A percentile compares a stretch with the other conserved stretches of the same genome.
These are phyloP conservation scores for Zaprionus camerounensis DNA, from an alignment of 1,140 invertebrate genomes.

Conservation along the genomic window DNA sequence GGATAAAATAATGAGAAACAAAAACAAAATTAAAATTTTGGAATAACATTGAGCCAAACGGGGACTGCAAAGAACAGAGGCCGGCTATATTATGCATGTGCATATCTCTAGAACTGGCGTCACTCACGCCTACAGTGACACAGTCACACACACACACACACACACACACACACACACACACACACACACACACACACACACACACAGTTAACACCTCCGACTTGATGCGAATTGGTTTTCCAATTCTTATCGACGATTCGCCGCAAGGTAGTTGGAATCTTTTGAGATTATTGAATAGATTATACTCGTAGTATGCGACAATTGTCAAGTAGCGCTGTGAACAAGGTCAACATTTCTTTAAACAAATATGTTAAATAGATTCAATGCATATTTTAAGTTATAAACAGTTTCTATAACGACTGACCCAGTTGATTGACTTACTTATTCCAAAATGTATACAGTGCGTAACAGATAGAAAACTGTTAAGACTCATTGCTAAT, in stretches of 20 bases:
- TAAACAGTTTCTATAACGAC: slow-evolving; percentile 15
- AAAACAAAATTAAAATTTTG: slow-evolving; percentile 36
- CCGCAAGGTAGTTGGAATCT: slow-evolving; percentile 20
- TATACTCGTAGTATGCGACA: background rate
- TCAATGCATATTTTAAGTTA: slow-evolving; percentile 35
- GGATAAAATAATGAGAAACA: slow-evolving; percentile 11
- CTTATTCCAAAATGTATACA: slow-evolving; percentile 15
- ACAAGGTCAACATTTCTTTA: slow-evolving; percentile 47
- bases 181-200: background rate
- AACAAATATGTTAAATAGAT: slow-evolving; percentile 36
- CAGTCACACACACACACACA: background rate
- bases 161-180: background rate
- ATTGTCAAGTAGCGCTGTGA: slow-evolving; percentile 1
- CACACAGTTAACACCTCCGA: background rate
- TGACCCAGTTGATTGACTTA: slow-evolving; percentile 34
- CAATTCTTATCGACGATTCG: background rate
- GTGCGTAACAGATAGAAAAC: background rate
- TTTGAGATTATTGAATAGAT: slow-evolving; percentile 21
- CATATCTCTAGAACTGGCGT: slow-evolving; percentile 12
- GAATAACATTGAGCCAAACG: slow-evolving; percentile 31
- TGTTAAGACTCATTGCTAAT: background rate
- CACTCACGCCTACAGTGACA: background rate
- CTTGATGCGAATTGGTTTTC: slow-evolving; percentile 30
- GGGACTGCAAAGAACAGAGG: slow-evolving; percentile 23
- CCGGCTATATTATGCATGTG: slow-evolving; percentile 30